A percentile compares a stretch with the other conserved stretches of the same genome.
These are phyloP conservation scores for Glyphotaelius pellucidus DNA, from an alignment of 2,888 invertebrate genomes.

Conservation along the genomic window DNA sequence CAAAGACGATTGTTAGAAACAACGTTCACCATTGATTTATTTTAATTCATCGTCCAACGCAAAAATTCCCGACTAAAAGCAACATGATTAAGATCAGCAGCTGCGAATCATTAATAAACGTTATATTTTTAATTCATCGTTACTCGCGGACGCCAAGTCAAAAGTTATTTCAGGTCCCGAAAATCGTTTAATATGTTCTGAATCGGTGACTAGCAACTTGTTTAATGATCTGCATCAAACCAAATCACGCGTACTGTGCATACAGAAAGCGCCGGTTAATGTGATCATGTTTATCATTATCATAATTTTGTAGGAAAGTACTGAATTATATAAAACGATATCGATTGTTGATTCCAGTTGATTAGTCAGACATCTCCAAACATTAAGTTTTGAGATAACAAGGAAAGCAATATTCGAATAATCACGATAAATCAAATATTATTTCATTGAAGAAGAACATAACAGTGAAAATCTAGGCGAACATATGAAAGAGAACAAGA, in stretches of 20 bases:
- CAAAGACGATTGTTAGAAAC: background rate
- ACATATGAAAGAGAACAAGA: too few relatives aligned
- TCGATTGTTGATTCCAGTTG: too few relatives aligned
- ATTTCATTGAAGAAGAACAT: too few relatives aligned
- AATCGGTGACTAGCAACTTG: background rate
- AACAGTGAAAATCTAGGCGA: too few relatives aligned
- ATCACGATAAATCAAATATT: too few relatives aligned
- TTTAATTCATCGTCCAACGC: background rate
- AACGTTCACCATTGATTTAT: conserved; percentile 30
- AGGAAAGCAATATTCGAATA: too few relatives aligned
- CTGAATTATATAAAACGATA: too few relatives aligned
- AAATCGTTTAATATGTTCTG: background rate
- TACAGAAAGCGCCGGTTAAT: background rate
- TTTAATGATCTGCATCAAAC: background rate
- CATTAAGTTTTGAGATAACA: too few relatives aligned
- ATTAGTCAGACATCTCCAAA: too few relatives aligned
- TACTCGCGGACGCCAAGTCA: conserved; percentile 20
- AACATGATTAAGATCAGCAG: conserved; percentile 26
- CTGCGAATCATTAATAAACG: conserved; percentile 41
- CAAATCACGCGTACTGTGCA: background rate
- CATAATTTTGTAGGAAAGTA: too few relatives aligned
- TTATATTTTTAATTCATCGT: conserved; percentile 37
- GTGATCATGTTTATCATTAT: background rate
- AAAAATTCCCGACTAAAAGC: background rate
- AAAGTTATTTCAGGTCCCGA: conserved; percentile 10